These are phyloP conservation scores for Nylanderia fulva DNA, from an alignment of 1,140 invertebrate genomes.

Conservation along the genomic window DNA sequence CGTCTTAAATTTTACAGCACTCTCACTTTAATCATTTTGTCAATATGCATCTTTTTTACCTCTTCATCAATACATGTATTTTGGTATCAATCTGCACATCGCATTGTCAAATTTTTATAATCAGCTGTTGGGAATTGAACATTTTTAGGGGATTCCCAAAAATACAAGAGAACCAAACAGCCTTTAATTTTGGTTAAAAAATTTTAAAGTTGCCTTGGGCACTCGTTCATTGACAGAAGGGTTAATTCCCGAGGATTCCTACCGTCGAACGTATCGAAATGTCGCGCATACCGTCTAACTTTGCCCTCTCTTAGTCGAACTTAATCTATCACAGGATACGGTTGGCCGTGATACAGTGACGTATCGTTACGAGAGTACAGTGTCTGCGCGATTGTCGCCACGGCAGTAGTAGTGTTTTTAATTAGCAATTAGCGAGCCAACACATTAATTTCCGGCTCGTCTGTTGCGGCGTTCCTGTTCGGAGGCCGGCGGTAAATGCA, in stretches of 20 bases:
- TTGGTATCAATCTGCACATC: too few species aligned
- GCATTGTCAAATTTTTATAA: too few species aligned
- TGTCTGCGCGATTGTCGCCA: not conserved
- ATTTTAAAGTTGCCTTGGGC: too few species aligned
- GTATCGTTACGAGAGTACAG: not conserved
- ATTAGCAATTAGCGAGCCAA: constrained; percentile 85
- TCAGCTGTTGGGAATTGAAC: too few species aligned
- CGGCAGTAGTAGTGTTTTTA: constrained; percentile 81
- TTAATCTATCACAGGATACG: not conserved
- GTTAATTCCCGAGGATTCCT: not conserved
- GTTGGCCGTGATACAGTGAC: not conserved
- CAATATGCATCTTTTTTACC: too few species aligned
- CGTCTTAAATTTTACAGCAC: too few species aligned
- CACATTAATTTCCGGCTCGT: constrained; percentile 85
- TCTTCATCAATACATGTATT: too few species aligned
- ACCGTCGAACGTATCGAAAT: not conserved
- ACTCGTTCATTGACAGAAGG: too few species aligned
- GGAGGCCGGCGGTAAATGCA: constrained; percentile 80
- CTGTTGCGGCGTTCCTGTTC: constrained; percentile 82
- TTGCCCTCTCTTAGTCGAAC: not conserved
- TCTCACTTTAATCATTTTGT: too few species aligned
- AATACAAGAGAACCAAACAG: too few species aligned
- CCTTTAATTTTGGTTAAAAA: too few species aligned
- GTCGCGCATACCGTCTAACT: not conserved
- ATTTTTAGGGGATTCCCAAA: too few species aligned